phyloP scores from a whole-genome alignment of 2,113 vertebrate genomes.

The Anseranas semipalmata region DNA sequence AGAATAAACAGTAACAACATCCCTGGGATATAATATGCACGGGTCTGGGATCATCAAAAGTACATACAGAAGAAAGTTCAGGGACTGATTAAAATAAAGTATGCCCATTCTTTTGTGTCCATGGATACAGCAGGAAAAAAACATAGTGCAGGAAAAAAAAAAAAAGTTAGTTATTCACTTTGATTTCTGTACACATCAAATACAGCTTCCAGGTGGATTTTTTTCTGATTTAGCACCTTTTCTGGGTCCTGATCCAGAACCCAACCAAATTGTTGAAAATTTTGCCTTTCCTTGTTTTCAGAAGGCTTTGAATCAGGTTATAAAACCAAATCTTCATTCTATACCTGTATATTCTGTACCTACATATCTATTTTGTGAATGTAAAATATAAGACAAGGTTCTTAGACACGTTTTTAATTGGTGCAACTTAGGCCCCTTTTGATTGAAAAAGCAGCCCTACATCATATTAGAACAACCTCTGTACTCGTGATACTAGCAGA shows the following conservation, averaged over 20 bases:
- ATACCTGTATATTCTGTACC: not conserved
- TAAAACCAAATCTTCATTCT: not conserved
- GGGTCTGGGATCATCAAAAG: conserved; percentile 23
- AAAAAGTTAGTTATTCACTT: not conserved
- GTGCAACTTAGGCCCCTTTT: not conserved
- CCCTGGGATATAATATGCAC: conserved; percentile 43
- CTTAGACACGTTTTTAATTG: not conserved
- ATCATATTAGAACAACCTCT: not conserved
- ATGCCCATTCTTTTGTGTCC: not conserved
- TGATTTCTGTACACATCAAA: not conserved
- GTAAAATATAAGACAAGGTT: not conserved
- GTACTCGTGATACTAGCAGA: not conserved
- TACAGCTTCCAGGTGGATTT: not conserved
- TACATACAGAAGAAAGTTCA: conserved; percentile 11
- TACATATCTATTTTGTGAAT: not conserved
- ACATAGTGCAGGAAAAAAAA: not conserved
- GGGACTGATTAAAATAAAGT: conserved; percentile 41
- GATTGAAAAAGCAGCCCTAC: not conserved
- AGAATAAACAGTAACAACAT: conserved; percentile 46
- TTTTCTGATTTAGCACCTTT: not conserved
- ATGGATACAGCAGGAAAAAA: not conserved
- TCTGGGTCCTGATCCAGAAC: not conserved
- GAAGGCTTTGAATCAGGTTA: not conserved
- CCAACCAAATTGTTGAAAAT: not conserved
- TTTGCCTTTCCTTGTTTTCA: not conserved